phyloP scores from a whole-genome alignment of 2,113 vertebrate species.

The Lontra canadensis region DNA sequence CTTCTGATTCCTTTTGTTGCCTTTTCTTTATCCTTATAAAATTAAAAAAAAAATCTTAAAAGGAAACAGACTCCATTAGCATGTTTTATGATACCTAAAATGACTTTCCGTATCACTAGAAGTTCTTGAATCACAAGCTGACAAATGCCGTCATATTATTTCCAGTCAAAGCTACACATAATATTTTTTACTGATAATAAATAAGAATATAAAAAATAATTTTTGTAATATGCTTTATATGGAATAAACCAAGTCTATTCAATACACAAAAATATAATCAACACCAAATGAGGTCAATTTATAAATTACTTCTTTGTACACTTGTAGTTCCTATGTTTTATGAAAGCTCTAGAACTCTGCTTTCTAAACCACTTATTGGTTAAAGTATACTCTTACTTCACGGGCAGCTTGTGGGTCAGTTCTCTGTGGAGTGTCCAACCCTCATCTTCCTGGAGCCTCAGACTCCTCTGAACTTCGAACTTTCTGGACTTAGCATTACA shows the following conservation, averaged over 20 bases:
- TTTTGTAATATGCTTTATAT: background rate
- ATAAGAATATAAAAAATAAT: constrained; percentile 23
- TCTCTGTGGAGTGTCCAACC: background rate
- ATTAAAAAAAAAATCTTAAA: background rate
- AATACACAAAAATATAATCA: background rate
- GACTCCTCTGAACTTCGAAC: background rate
- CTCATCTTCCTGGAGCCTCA: background rate
- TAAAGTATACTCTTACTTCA: background rate
- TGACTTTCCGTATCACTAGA: background rate
- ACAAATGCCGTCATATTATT: background rate
- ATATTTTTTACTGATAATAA: constrained; percentile 16
- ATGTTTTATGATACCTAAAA: background rate
- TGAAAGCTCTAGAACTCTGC: background rate
- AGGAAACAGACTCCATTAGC: background rate
- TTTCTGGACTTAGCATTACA: background rate
- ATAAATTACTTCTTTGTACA: background rate
- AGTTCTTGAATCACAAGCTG: background rate
- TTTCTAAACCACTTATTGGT: background rate
- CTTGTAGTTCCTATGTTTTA: background rate
- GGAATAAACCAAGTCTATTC: constrained; percentile 17
- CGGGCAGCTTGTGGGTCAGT: background rate
- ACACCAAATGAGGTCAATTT: background rate
- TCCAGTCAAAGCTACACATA: background rate
- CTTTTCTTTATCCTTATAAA: background rate
- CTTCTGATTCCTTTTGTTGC: background rate